These are phyloP conservation scores for Zeus faber DNA, from an alignment of 2,113 vertebrate species.

Conservation along the genomic window DNA sequence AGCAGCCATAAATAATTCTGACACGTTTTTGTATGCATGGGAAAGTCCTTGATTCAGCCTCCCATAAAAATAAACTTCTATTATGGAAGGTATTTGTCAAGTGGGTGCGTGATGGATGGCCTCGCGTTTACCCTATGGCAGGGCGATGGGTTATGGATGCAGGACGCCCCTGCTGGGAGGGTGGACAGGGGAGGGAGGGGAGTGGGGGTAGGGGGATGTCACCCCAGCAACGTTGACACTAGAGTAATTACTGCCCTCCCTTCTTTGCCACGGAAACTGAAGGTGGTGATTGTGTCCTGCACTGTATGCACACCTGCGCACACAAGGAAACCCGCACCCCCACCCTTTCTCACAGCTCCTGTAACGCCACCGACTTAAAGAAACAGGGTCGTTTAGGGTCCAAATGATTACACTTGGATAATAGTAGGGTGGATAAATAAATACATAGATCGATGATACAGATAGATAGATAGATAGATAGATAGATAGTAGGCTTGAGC, in stretches of 20 bases:
- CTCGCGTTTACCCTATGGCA: conserved; percentile 94
- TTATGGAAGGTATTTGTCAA: conserved; percentile 99
- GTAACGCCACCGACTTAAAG: conserved; percentile 22
- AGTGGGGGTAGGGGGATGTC: conserved; percentile 53
- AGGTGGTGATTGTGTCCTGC: conserved; percentile 28
- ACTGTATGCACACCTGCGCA: conserved; percentile 56
- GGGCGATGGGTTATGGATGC: conserved; percentile 97
- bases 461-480: conserved; percentile 7
- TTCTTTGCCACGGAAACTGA: conserved; percentile 23
- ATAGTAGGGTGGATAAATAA: conserved; percentile 25
- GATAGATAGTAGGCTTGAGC: too few species aligned
- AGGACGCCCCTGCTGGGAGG: conserved; percentile 85
- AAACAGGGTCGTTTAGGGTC: conserved; percentile 21
- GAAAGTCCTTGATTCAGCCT: conserved; percentile 99
- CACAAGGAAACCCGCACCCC: conserved; percentile 10
- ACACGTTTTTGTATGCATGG: conserved; percentile 99
- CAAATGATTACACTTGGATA: conserved; percentile 19
- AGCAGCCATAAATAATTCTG: conserved; percentile 99
- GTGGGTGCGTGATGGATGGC: conserved; percentile 97
- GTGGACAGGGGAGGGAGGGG: conserved; percentile 48
- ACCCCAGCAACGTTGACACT: conserved; percentile 85
- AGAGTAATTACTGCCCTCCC: conserved; percentile 77
- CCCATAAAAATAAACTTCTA: conserved; percentile 99
- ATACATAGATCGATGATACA: conserved; percentile 3
- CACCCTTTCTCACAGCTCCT: conserved; percentile 29